Evolutionary conservation across 2,797 vertebrate species (phyloP).

Genomic region (Urocyon cinereoargenteus): DNA sequence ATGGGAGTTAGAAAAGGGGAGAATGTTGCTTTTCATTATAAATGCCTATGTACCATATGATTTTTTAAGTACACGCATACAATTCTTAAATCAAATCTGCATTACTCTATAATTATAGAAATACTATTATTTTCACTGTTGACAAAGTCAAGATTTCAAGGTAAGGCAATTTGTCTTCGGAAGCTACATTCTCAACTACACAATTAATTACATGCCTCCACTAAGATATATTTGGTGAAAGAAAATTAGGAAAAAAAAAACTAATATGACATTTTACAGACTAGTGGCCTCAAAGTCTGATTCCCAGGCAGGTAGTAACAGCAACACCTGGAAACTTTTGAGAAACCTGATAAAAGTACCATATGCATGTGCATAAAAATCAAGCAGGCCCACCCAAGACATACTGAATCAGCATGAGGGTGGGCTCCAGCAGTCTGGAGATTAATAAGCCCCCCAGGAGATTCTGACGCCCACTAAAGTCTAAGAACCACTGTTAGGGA

Average conservation of each 20-base stretch:
- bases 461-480: not conserved
- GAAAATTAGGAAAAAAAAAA: not conserved
- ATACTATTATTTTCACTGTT: not conserved
- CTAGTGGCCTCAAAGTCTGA: not conserved
- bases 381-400: not conserved
- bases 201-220: not conserved
- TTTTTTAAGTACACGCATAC: not conserved
- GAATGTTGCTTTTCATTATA: not conserved
- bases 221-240: not conserved
- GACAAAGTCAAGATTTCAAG: not conserved
- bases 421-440: fast-evolving
- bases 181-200: not conserved
- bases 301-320: not conserved
- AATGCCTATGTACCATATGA: not conserved
- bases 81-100: not conserved
- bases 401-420: not conserved
- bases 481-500: not conserved
- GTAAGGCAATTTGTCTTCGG: not conserved
- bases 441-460: not conserved
- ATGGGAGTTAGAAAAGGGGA: not conserved
- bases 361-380: not conserved
- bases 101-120: not conserved
- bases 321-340: not conserved
- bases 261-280: not conserved
- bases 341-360: not conserved